Conservation (phyloP, 2,888 invertebrate genomes). For the Macrophya alboannulata region DNA sequence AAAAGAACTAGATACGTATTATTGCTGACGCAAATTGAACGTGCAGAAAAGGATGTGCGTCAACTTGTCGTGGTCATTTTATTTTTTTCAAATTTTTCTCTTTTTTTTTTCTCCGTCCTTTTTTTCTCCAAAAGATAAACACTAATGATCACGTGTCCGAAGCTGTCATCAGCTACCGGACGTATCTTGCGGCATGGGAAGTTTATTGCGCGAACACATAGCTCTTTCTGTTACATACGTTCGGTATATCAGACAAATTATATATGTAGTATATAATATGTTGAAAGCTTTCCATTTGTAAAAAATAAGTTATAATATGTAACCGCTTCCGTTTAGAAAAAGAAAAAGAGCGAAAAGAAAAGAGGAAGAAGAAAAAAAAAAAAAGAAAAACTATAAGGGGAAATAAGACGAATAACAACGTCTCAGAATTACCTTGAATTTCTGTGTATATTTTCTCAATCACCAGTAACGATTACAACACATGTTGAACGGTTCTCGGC, state of each 20-base stretch:
- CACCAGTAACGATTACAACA: slow-evolving; percentile 50
- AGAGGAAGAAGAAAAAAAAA: not conserved
- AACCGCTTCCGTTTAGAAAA: not conserved
- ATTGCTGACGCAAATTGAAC: slow-evolving; percentile 6
- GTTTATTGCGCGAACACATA: not conserved
- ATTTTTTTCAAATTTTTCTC: not conserved
- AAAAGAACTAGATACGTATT: slow-evolving; percentile 23
- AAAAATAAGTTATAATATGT: not conserved
- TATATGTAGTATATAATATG: not conserved
- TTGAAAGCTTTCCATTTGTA: not conserved
- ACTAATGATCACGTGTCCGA: slow-evolving; percentile 25
- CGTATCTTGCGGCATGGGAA: not conserved
- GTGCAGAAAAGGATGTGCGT: slow-evolving; percentile 8
- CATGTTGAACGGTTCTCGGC: slow-evolving; percentile 26
- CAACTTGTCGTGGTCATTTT: not conserved
- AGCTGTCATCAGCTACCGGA: slow-evolving; percentile 38
- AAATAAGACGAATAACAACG: slow-evolving; percentile 26
- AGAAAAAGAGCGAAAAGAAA: not conserved
- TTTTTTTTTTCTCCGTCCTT: not conserved
- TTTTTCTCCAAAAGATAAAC: slow-evolving; percentile 8
- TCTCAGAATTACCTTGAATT: slow-evolving; percentile 14
- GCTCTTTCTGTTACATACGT: not conserved
- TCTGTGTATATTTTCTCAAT: slow-evolving; percentile 45
- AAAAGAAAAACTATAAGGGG: not conserved
- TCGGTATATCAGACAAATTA: not conserved